These are phyloP conservation scores for Xestia sexstrigata DNA, from an alignment of 2,888 invertebrate genomes.

Conservation along the genomic window DNA sequence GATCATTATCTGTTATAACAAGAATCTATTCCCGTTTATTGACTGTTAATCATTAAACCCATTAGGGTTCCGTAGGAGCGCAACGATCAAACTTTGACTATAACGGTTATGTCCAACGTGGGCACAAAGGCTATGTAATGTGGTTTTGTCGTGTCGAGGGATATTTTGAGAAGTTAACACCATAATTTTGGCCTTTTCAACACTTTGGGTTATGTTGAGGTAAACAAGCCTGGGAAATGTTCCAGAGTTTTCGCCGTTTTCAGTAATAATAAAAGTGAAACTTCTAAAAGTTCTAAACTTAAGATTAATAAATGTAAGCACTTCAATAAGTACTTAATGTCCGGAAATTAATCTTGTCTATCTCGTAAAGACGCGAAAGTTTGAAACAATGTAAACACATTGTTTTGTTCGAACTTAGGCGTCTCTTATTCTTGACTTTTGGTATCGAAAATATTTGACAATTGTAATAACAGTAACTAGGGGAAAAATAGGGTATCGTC, in stretches of 20 bases:
- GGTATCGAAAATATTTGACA: background rate
- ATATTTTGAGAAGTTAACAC: conserved; percentile 64
- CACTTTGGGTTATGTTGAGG: conserved; percentile 36
- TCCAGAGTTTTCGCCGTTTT: conserved; percentile 5
- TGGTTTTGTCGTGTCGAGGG: conserved; percentile 75
- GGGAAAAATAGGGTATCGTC: background rate
- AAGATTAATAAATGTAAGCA: conserved; percentile 34
- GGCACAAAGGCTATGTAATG: conserved; percentile 73
- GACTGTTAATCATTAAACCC: conserved; percentile 79
- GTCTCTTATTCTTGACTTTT: background rate
- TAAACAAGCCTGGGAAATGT: conserved; percentile 40
- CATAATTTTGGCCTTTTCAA: conserved; percentile 56
- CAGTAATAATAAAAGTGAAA: conserved; percentile 19
- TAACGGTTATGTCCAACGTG: conserved; percentile 74
- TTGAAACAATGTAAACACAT: conserved; percentile 27
- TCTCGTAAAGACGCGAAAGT: conserved; percentile 2
- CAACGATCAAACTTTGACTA: conserved; percentile 80
- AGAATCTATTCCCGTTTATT: conserved; percentile 75
- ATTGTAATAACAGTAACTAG: background rate
- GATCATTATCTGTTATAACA: conserved; percentile 69
- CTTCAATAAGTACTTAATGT: conserved; percentile 12
- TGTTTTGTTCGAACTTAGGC: background rate
- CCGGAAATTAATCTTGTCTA: conserved; percentile 18
- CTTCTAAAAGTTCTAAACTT: conserved; percentile 21
- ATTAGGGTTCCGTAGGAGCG: conserved; percentile 67